A percentile compares a stretch with the other conserved stretches of the same genome.
Evolutionary conservation across 2,888 invertebrate species (phyloP).

Genomic region (Aspidapion aeneum): DNA sequence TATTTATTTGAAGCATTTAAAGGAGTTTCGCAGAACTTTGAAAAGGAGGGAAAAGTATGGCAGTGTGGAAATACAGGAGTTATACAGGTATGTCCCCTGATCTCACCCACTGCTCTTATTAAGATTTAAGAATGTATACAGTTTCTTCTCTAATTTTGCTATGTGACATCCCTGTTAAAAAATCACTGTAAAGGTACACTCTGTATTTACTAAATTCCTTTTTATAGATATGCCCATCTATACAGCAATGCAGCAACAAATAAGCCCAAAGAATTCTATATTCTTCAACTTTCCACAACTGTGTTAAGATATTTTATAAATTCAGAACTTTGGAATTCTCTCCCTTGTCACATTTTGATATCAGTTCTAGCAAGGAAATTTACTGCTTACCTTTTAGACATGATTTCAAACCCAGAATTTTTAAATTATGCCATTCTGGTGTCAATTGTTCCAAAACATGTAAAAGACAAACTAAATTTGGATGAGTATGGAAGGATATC

Average conservation of each 20-base stretch:
- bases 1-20: slow-evolving; percentile 58
- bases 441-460: slow-evolving; percentile 27
- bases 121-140: too few relatives aligned
- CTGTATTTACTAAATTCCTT: too few relatives aligned
- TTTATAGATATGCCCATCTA: slow-evolving; percentile 42
- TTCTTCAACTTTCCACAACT: slow-evolving; percentile 55
- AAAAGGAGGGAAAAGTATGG: slow-evolving; percentile 53
- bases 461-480: slow-evolving; percentile 33
- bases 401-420: slow-evolving; percentile 53
- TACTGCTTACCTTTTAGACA: slow-evolving; percentile 50
- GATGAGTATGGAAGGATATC: slow-evolving; percentile 32
- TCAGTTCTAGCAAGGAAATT: slow-evolving; percentile 60
- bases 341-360: slow-evolving; percentile 60
- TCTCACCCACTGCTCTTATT: too few relatives aligned
- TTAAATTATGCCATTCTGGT: slow-evolving; percentile 44
- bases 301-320: slow-evolving; percentile 61
- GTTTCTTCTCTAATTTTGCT: too few relatives aligned
- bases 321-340: slow-evolving; percentile 65
- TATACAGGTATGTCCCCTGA: slow-evolving; percentile 47
- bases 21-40: slow-evolving; percentile 60
- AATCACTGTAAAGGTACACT: too few relatives aligned
- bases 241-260: slow-evolving; percentile 47
- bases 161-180: too few relatives aligned
- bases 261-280: slow-evolving; percentile 55
- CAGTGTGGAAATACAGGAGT: slow-evolving; percentile 48